Percentiles rank a stretch among this genome's conserved stretches.
phyloP scores from a whole-genome alignment of 2,113 vertebrate genomes.

The Sturnus vulgaris region DNA sequence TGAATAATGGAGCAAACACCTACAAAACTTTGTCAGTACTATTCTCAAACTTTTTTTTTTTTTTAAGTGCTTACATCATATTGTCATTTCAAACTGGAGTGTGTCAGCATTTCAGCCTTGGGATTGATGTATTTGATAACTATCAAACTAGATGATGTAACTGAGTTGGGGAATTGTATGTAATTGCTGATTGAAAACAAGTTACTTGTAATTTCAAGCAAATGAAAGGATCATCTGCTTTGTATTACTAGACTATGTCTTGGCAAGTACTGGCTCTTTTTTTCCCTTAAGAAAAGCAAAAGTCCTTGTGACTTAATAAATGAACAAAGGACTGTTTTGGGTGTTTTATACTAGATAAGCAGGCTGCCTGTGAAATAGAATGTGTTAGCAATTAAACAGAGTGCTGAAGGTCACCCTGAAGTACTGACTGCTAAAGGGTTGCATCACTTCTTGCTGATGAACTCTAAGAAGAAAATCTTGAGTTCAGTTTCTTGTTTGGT shows the following conservation, averaged over 20 bases:
- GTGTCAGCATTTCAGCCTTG: slow-evolving; percentile 22
- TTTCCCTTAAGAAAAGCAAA: neutral
- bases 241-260: neutral
- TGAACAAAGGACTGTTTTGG: neutral
- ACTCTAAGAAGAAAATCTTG: neutral
- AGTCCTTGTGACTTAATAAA: slow-evolving; percentile 20
- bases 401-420: slow-evolving; percentile 23
- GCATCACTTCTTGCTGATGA: neutral
- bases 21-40: neutral
- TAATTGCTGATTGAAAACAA: neutral
- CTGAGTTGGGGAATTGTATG: neutral
- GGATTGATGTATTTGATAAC: neutral
- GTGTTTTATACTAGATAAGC: slow-evolving; percentile 3
- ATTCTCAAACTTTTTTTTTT: neutral
- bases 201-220: slow-evolving; percentile 1
- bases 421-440: neutral
- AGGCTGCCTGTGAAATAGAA: neutral
- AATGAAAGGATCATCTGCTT: slow-evolving; percentile 17
- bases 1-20: neutral
- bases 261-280: neutral
- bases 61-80: neutral
- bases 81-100: slow-evolving; percentile 1
- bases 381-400: neutral
- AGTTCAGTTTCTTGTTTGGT: neutral
- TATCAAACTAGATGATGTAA: slow-evolving; percentile 34